Percentiles rank a stretch among this genome's conserved stretches.
Conservation (phyloP, 2,888 invertebrate genomes). For the Erebia palarica region DNA sequence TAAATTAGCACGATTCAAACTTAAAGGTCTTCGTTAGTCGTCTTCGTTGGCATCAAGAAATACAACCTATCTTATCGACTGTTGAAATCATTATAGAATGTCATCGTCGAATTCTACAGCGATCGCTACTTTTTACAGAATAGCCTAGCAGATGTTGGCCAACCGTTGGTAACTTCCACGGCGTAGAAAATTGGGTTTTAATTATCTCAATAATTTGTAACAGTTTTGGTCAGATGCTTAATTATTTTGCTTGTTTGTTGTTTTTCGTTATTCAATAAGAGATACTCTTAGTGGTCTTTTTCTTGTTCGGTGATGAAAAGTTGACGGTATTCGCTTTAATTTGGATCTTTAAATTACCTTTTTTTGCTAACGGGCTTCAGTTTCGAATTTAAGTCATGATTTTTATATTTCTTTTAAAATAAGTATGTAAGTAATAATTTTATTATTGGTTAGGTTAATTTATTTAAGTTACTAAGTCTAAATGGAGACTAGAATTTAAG, state of each 20-base stretch:
- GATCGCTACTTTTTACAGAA: neutral
- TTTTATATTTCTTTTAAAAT: no score
- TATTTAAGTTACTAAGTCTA: no score
- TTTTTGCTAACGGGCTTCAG: neutral
- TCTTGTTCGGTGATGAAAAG: neutral
- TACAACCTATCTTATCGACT: neutral
- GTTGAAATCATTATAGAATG: neutral
- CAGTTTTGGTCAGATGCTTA: slow-evolving; percentile 1
- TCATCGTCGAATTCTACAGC: neutral
- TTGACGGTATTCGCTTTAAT: neutral
- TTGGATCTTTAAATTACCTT: neutral
- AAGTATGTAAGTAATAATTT: no score
- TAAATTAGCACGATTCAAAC: no score
- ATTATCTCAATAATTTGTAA: neutral
- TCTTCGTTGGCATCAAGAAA: no score
- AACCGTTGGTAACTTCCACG: slow-evolving; percentile 7
- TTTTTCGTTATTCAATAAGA: neutral
- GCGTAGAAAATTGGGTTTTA: slow-evolving; percentile 12
- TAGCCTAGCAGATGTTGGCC: neutral
- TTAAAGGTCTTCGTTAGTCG: no score
- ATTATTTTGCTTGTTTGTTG: neutral
- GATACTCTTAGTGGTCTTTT: neutral
- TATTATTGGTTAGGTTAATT: no score
- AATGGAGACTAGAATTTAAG: no score
- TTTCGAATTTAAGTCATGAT: neutral